Base-by-base conservation (phyloP, 2,888 invertebrate species). In the Oscheius myriophilus region DNA sequence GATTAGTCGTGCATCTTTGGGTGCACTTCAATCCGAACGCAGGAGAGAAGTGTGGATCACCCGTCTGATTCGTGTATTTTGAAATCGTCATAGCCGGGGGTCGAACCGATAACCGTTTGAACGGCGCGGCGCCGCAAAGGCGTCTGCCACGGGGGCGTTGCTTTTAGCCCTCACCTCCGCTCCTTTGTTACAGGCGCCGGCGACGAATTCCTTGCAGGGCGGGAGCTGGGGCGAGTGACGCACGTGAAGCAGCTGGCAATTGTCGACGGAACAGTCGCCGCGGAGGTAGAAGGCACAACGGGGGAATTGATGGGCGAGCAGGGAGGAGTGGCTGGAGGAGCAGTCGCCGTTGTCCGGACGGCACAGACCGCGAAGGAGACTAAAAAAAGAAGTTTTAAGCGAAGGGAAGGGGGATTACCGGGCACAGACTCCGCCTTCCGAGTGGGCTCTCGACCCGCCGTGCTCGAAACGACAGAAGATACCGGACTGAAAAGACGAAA, bases 401-500 rank as follows among this genome's bases (percentile, higher is more conserved):
- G 23, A 6, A 53, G 33, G 2, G 9, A 3, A 18, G 18, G 11
- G n/a, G 1, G 23, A 6, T 26, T 42, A 82, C 82, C 73, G 69
- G 14, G 64, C 23, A 59, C 82, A 82, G 11, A 81, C 53, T 33
- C 46, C 62, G 26, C 57, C 64, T 43, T 57, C 53, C n/a, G 42
- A 54, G 45, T 78, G 69, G 16, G 58, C 63, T 21, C 53, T 45
- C 11, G 57, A 59, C n/a, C 76, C 82, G n/a, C 58, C 59, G 66
- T 82, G 82, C 49, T 69, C 68, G 54, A 65, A 82, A 16, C 62
- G 53, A 55, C 82, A 82, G 49, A 82, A 75, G 16, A 71, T 63
- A n/a, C 81, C 82, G 4, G 71, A 63, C 55, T 59, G 18, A 49
- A 65, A n/a, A 64, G 0, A 45, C 12, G 25, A 6, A 43, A 54